These are phyloP conservation scores for Eilema caniola DNA, from an alignment of 2,888 invertebrate species.

Conservation along the genomic window DNA sequence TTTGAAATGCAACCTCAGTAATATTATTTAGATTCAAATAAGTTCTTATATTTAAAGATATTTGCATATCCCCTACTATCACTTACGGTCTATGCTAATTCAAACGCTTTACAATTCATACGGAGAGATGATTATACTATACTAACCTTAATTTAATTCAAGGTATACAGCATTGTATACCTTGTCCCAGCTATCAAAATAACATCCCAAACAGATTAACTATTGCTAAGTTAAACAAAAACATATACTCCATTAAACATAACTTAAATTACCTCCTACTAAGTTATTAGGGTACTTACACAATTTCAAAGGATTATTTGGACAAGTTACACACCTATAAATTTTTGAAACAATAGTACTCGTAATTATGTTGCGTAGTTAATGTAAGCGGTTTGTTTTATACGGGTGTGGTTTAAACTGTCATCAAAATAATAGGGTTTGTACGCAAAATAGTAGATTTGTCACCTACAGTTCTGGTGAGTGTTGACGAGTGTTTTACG, in stretches of 20 bases:
- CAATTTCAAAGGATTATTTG: slow-evolving; percentile 6
- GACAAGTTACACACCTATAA: slow-evolving; percentile 12
- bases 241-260: slow-evolving; percentile 12
- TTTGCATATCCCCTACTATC: background rate
- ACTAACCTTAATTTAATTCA: background rate
- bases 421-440: too few relatives aligned
- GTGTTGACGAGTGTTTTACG: too few relatives aligned
- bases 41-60: too few relatives aligned
- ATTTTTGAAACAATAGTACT: slow-evolving; percentile 5
- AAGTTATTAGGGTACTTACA: slow-evolving; percentile 11
- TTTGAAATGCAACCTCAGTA: too few relatives aligned
- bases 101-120: background rate
- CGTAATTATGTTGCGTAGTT: background rate
- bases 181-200: background rate
- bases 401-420: background rate
- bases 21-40: too few relatives aligned
- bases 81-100: background rate
- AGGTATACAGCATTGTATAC: background rate
- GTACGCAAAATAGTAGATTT: too few relatives aligned
- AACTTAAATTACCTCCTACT: slow-evolving; percentile 8
- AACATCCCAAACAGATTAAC: slow-evolving; percentile 4
- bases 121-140: background rate
- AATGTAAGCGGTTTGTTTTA: background rate
- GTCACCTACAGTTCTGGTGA: too few relatives aligned
- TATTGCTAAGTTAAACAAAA: background rate